A percentile compares a stretch with the other conserved stretches of the same genome.
These are phyloP conservation scores for Pangasius larnaudii DNA, from an alignment of 2,797 vertebrate genomes.

Conservation along the genomic window DNA sequence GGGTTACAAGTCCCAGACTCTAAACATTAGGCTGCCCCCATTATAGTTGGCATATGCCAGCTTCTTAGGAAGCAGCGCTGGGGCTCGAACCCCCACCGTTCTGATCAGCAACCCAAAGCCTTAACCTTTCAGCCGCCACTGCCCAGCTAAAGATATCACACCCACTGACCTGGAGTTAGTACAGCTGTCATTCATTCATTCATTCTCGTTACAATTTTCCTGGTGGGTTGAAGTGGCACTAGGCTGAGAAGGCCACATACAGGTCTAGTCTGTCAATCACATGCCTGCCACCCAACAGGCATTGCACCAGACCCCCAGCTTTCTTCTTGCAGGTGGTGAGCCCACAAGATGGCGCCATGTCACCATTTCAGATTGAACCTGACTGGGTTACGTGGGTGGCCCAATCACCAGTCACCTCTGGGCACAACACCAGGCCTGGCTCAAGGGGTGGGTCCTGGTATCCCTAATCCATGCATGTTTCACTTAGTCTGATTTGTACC, in stretches of 20 bases:
- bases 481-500: not conserved
- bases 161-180: not conserved
- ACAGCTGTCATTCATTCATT: not conserved
- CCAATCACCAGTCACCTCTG: not conserved
- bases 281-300: not conserved
- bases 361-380: not conserved
- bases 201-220: not conserved
- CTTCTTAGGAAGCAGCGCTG: too few relatives aligned
- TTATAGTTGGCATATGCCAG: too few relatives aligned
- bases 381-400: not conserved
- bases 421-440: not conserved
- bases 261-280: not conserved
- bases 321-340: not conserved
- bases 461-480: not conserved
- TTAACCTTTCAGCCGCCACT: too few relatives aligned
- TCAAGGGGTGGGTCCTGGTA: not conserved
- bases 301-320: not conserved
- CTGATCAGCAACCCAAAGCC: too few relatives aligned
- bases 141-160: not conserved
- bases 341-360: not conserved
- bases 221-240: not conserved
- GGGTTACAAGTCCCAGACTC: too few relatives aligned
- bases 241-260: not conserved
- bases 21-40: too few relatives aligned
- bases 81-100: too few relatives aligned